These are phyloP conservation scores for Vesta saturnalis DNA, from an alignment of 2,888 invertebrate genomes.

Conservation along the genomic window DNA sequence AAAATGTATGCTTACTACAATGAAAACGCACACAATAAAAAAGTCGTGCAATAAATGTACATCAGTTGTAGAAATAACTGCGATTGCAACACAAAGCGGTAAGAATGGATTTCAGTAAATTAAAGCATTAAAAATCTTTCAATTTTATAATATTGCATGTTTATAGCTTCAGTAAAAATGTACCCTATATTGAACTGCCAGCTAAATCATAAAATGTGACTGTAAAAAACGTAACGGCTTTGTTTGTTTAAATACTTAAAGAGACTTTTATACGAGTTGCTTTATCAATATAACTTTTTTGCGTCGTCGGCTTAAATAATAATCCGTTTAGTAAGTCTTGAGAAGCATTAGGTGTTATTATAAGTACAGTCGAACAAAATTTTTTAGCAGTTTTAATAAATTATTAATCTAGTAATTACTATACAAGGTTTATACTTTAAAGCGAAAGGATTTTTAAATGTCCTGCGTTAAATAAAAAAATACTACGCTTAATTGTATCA, in stretches of 20 bases:
- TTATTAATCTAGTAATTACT: neutral
- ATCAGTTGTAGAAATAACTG: neutral
- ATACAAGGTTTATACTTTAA: no score
- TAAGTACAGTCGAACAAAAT: conserved; percentile 34
- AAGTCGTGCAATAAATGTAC: neutral
- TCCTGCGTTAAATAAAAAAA: no score
- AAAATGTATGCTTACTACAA: no score
- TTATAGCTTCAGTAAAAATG: conserved; percentile 23
- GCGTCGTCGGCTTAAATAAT: conserved; percentile 40
- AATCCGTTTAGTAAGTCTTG: conserved; percentile 45
- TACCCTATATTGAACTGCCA: conserved; percentile 26
- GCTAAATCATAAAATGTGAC: conserved; percentile 40
- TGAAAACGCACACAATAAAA: no score
- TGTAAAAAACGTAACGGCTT: conserved; percentile 45
- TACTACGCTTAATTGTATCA: no score
- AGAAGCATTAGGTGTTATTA: conserved; percentile 43
- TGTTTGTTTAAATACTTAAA: conserved; percentile 51
- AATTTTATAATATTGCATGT: conserved; percentile 33
- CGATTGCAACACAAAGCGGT: neutral
- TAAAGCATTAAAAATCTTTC: conserved; percentile 11
- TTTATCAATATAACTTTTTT: conserved; percentile 47
- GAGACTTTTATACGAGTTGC: conserved; percentile 44
- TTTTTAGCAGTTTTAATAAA: neutral
- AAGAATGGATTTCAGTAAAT: conserved; percentile 3
- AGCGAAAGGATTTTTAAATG: no score